phyloP scores from a whole-genome alignment of 1,140 invertebrate genomes.

The Centruroides sculpturatus region DNA sequence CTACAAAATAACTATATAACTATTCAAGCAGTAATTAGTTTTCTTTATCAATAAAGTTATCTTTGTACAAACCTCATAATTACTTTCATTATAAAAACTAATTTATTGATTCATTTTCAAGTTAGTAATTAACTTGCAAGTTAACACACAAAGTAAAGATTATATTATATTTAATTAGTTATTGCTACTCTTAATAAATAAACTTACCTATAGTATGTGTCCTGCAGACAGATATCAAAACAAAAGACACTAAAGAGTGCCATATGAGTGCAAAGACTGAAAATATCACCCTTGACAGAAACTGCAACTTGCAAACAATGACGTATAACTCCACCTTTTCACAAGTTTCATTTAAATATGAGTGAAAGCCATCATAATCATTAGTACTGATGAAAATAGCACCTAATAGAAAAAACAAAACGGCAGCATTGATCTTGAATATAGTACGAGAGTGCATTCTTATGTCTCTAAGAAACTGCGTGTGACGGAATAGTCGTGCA shows the following conservation, averaged over 20 bases:
- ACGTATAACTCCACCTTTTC: slow-evolving; percentile 21
- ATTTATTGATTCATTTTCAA: too few species aligned
- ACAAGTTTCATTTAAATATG: slow-evolving; percentile 21
- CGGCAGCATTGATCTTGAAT: slow-evolving; percentile 27
- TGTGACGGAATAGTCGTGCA: slow-evolving; percentile 24
- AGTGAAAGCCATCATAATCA: slow-evolving; percentile 18
- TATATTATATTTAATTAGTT: too few species aligned
- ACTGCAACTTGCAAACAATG: slow-evolving; percentile 27
- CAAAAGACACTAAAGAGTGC: slow-evolving; percentile 30
- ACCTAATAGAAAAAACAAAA: slow-evolving; percentile 22
- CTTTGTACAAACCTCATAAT: too few species aligned
- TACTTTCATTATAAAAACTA: too few species aligned
- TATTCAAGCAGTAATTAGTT: too few species aligned
- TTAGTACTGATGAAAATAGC: slow-evolving; percentile 20
- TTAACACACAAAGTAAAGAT: too few species aligned
- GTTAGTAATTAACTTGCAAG: too few species aligned
- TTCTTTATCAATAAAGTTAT: too few species aligned
- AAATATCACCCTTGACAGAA: slow-evolving; percentile 24
- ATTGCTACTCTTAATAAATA: neutral
- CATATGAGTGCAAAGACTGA: slow-evolving; percentile 26
- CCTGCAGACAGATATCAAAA: slow-evolving; percentile 32
- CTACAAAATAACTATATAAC: too few species aligned
- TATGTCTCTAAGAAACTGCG: slow-evolving; percentile 29
- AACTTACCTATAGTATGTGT: slow-evolving; percentile 33
- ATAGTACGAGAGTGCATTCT: slow-evolving; percentile 31